Evolutionary conservation across 2,888 invertebrate genomes (phyloP), one percentile per base, ranked within the genome.

Genomic region (Drosophila mimica): DNA sequence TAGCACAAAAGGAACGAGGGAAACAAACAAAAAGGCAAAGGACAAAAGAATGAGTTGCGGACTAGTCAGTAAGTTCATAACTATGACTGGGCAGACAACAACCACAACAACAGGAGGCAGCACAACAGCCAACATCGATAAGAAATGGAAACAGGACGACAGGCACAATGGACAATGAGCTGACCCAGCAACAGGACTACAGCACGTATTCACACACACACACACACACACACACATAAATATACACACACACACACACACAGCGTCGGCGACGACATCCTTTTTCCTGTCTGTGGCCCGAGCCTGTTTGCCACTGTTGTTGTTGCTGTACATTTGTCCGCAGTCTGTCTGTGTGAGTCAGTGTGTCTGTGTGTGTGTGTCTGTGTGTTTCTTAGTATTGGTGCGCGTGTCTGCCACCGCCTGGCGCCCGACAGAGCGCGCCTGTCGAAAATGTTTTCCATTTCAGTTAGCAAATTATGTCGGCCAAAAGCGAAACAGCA

Each of bases 391-490:
- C 11, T 81, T n/a, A 73, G 91, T 91, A 74, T 91, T 90, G 80
- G 86, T 87, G 88, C 91, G 91, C 86, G 86, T 87, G 86, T 86
- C 86, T 86, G 86, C 82, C 71, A 43, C 76, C 87, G 83, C 79
- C 84, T 76, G 52, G 30, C 49, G 65, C 60, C 38, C 67, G 53
- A 60, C 56, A 54, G 30, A 60, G 49, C 71, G 70, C 58, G 88
- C 65, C 86, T 88, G 91, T 91, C 90, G 91, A 88, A 86, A 87
- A 88, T 91, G 91, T 87, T 87, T 87, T 87, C 91, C 91, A 87
- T 87, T 87, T 87, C 86, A 87, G 86, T 87, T 87, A 85, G 86
- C 91, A 87, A 87, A 87, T 87, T 91, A 87, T 87, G 91, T 91
- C 90, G 88, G 88, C 86, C 91, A 89, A 90, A 84, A 56, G 63